Evolutionary conservation across 2,113 vertebrate species (phyloP).

Genomic region (Microcebus ravelobensis): DNA sequence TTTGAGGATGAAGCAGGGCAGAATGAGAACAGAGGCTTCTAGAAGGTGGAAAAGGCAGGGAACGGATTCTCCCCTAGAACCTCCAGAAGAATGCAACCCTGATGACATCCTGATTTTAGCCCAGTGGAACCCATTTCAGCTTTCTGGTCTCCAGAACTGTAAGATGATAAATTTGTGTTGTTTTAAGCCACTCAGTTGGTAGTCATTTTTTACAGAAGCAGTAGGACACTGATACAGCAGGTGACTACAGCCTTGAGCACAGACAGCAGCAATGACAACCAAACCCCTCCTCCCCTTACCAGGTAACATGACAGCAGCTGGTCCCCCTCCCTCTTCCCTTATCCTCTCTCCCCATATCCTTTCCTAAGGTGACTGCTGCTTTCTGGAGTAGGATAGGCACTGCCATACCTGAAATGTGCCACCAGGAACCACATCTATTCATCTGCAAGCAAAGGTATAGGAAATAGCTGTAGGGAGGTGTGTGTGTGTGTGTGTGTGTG

Average conservation of each 20-base stretch:
- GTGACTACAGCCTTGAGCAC: neutral
- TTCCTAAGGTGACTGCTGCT: neutral
- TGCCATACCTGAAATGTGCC: neutral
- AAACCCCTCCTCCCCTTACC: neutral
- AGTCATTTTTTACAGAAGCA: neutral
- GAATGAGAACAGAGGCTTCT: neutral
- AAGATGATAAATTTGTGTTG: no score
- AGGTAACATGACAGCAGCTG: neutral
- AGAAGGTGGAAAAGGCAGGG: neutral
- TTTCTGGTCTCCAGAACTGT: neutral
- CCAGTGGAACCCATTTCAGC: neutral
- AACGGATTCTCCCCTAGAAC: neutral
- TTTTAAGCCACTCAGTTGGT: neutral
- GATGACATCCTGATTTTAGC: neutral
- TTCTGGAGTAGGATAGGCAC: neutral
- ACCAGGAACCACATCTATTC: neutral
- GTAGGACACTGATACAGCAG: neutral
- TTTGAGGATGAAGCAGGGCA: neutral
- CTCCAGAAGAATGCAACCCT: neutral
- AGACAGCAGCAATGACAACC: neutral
- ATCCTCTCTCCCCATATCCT: accelerated
- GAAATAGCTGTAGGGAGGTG: neutral
- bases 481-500: neutral
- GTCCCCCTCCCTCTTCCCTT: neutral
- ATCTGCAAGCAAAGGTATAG: neutral